Percentiles rank a stretch among this genome's conserved stretches.
These are phyloP conservation scores for Leucoraja ocellata DNA, from an alignment of 2,797 vertebrate species.

Conservation along the genomic window DNA sequence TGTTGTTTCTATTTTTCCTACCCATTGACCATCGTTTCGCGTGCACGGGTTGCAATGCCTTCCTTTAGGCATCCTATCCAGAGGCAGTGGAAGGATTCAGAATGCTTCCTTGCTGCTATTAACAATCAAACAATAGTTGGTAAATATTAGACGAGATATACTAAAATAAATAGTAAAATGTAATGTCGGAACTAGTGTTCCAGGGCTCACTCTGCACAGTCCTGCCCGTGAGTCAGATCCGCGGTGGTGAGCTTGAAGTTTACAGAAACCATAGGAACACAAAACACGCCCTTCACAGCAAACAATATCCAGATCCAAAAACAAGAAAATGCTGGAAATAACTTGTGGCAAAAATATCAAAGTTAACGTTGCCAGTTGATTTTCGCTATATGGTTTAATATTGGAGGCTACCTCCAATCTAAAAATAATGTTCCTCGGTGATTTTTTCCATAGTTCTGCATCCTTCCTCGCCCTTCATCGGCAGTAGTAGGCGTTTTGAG, in stretches of 20 bases:
- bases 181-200: neutral
- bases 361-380: no score
- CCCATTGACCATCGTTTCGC: slow-evolving; percentile 58
- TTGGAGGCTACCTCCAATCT: neutral
- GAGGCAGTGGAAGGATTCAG: no score
- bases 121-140: neutral
- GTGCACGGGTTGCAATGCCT: slow-evolving; percentile 43
- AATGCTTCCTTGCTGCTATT: neutral
- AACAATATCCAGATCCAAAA: neutral
- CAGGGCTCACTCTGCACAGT: neutral
- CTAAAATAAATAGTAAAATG: neutral
- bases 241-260: neutral
- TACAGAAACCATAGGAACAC: slow-evolving; percentile 24
- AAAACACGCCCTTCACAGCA: neutral
- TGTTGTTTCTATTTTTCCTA: slow-evolving; percentile 44
- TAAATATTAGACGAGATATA: neutral
- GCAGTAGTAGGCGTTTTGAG: no score
- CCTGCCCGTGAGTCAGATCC: neutral
- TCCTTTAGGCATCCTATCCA: slow-evolving; percentile 55
- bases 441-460: neutral
- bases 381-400: no score
- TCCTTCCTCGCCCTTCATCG: neutral
- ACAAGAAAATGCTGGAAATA: no score
- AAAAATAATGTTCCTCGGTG: neutral
- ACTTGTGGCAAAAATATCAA: no score